A percentile compares a stretch with the other conserved stretches of the same genome.
Conservation (phyloP, 2,113 vertebrate genomes). For the Platanista minor region DNA sequence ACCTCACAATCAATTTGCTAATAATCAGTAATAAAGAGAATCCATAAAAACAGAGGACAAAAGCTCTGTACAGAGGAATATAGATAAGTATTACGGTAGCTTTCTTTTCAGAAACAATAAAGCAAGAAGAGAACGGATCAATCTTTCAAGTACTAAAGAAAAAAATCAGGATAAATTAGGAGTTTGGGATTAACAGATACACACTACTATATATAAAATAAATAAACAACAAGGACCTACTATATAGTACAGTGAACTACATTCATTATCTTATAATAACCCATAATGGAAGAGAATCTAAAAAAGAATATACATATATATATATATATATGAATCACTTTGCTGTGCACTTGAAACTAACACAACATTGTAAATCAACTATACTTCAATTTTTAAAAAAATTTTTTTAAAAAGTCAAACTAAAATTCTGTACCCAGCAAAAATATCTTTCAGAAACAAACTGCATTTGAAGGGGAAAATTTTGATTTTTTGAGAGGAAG, state of each 20-base stretch:
- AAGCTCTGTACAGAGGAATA: background rate
- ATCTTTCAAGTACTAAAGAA: background rate
- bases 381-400: background rate
- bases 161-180: background rate
- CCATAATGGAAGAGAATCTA: too few species aligned
- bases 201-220: background rate
- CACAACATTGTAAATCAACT: background rate
- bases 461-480: background rate
- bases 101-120: background rate
- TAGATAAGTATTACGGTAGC: background rate
- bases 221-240: background rate
- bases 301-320: background rate
- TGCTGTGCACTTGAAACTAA: background rate
- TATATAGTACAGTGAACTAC: background rate
- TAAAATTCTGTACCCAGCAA: slow-evolving; percentile 5
- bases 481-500: background rate
- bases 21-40: slow-evolving; percentile 4
- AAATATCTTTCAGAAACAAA: background rate
- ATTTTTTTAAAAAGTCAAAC: background rate
- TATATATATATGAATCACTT: background rate
- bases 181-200: background rate
- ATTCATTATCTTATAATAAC: too few species aligned
- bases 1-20: background rate
- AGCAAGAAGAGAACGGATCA: background rate
- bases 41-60: background rate